Evolutionary conservation across 2,797 vertebrate species (phyloP).

Genomic region (Halcyon smyrnensis): DNA sequence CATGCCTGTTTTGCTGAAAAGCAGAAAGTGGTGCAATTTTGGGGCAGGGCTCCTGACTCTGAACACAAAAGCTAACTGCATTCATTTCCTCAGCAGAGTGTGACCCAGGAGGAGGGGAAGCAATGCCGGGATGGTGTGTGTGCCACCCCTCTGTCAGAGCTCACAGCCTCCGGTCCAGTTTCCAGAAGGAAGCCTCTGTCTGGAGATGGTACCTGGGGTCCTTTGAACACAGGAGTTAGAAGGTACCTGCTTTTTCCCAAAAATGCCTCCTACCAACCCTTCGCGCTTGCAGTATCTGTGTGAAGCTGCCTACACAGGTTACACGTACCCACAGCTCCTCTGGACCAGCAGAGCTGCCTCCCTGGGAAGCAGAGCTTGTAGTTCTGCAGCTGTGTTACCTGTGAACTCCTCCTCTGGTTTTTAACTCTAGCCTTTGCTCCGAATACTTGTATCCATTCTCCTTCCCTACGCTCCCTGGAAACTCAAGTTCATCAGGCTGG

Average conservation of each 20-base stretch:
- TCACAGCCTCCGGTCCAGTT: accelerated
- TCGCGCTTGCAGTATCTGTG: background rate
- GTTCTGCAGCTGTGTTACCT: background rate
- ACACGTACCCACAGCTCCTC: background rate
- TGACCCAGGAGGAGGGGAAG: background rate
- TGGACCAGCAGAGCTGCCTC: background rate
- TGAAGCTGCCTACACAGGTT: background rate
- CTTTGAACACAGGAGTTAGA: background rate
- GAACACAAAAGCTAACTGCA: background rate
- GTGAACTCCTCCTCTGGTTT: background rate
- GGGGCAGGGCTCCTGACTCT: background rate
- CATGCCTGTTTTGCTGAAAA: background rate
- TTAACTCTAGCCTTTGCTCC: background rate
- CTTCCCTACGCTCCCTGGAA: background rate
- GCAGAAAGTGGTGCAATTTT: background rate
- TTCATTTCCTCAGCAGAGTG: background rate
- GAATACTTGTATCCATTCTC: background rate
- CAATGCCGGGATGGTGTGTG: no score
- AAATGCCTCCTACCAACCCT: background rate
- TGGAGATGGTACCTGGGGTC: background rate
- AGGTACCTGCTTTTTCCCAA: background rate
- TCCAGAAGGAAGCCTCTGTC: background rate
- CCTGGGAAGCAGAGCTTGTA: background rate
- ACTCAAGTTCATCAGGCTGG: background rate
- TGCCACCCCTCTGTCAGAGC: background rate